phyloP scores from a whole-genome alignment of 37 sponge, comb jelly and placozoan species.

The Tethya wilhelma region DNA sequence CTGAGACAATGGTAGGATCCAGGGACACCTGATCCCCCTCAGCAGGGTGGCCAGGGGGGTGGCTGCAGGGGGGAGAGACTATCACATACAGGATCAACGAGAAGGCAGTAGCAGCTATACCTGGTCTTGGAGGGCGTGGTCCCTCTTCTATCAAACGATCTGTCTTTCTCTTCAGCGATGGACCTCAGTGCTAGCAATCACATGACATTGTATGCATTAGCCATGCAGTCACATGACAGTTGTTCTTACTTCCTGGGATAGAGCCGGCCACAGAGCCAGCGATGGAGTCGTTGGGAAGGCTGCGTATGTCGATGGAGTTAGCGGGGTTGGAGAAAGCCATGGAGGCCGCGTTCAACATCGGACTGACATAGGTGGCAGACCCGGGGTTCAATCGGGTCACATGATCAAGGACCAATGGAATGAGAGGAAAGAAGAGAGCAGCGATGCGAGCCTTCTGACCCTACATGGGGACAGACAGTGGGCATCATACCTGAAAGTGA shows the following conservation, averaged over 20 bases:
- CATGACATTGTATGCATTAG: background rate
- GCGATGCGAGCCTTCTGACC: conserved; percentile 69
- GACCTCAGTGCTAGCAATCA: background rate
- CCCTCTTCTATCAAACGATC: background rate
- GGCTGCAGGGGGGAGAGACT: no score
- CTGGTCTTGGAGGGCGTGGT: no score
- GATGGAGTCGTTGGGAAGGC: background rate
- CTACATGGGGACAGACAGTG: no score
- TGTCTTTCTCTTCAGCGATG: conserved; percentile 2
- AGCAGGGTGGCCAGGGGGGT: no score
- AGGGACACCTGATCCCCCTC: background rate
- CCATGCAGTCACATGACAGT: background rate
- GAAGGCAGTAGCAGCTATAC: no score
- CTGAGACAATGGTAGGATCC: no score
- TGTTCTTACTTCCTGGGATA: conserved; percentile 11
- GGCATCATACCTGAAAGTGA: no score
- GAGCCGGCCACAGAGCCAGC: conserved; percentile 11
- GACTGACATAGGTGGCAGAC: conserved; percentile 26
- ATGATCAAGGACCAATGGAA: conserved; percentile 77
- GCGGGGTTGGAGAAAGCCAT: conserved; percentile 7
- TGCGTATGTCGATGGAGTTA: background rate
- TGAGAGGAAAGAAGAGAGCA: conserved; percentile 85
- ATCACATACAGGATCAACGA: no score
- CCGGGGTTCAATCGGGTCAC: conserved; percentile 63
- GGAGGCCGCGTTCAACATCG: conserved; percentile 48